Conservation (phyloP, 2,888 invertebrate genomes). For the Plusia festucae region DNA sequence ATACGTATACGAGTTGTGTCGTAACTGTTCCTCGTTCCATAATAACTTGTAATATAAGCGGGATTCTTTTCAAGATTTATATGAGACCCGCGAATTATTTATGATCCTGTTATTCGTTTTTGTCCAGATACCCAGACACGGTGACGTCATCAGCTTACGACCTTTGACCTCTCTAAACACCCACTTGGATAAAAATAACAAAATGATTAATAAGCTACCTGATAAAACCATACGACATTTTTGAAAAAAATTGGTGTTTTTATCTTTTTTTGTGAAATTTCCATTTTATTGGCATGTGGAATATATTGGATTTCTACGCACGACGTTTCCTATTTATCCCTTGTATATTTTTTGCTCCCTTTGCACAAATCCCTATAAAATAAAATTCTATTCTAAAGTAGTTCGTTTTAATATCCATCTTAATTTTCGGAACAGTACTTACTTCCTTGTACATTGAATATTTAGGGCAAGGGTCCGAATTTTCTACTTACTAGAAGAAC, state of each 20-base stretch:
- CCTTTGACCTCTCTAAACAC: constrained; percentile 41
- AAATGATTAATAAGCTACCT: constrained; percentile 41
- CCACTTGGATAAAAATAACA: constrained; percentile 40
- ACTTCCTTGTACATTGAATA: too few species aligned
- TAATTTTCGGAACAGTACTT: too few species aligned
- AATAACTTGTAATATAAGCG: constrained; percentile 40
- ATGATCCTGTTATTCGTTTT: constrained; percentile 62
- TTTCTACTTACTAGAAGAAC: too few species aligned
- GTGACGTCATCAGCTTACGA: constrained; percentile 54
- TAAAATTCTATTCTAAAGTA: too few species aligned
- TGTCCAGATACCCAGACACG: constrained; percentile 49
- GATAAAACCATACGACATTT: constrained; percentile 12
- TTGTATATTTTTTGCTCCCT: not conserved
- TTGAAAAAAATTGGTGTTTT: not conserved
- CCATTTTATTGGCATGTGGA: not conserved
- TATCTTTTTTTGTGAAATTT: not conserved
- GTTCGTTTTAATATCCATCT: too few species aligned
- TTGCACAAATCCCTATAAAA: too few species aligned
- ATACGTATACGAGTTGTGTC: constrained; percentile 2
- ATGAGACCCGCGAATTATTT: constrained; percentile 54
- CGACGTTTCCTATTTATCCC: not conserved
- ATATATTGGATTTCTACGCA: too few species aligned
- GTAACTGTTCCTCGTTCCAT: constrained; percentile 8
- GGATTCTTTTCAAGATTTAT: constrained; percentile 52
- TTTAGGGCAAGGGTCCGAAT: too few species aligned